Base-by-base conservation (phyloP, 2,888 invertebrate species). In the Caenorhabditis sp. region DNA sequence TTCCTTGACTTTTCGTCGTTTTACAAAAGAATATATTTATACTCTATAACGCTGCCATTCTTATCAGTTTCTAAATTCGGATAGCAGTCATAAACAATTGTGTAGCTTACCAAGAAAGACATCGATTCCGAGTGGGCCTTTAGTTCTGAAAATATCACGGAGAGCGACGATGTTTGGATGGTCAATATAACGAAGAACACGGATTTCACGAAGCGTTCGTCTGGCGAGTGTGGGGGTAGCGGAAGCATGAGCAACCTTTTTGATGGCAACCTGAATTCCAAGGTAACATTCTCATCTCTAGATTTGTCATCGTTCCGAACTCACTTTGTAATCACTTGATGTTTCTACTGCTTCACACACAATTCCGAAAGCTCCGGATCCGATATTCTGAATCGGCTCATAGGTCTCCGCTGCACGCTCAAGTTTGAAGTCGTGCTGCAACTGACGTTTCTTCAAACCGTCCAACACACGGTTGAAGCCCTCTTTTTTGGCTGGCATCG, bases 221-320 rank as follows among this genome's bases (percentile, higher is more conserved):
- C 90, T 69, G 2, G 90, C 90, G 10, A 90, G 85, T 7, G 91
- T 91, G 35, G 91, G 91, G 16, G 91, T 91, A 7, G 91, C 90
- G 0, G 90, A 90, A 1, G 91, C 91, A 66, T 91, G 91, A 1
- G 89, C 90, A 56, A 91, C 89, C 64, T 91, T 91, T 79, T 91
- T 91, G 24, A 91, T 88, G 28, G 91, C 91, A 12, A 91, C 90
- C 89, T 90, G 69, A 47, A 69, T 64, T 28, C 12, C 49, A 73
- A 14, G 7, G 19, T 49, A 44, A 51, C n/a, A 41, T 58, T 22
- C 22, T n/a, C 22, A 35, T n/a, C n/a, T n/a, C n/a, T n/a, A n/a
- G n/a, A n/a, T 24, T 54, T n/a, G 66, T 38, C 19, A 49, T 51
- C 26, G 8, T 49, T n/a, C n/a, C n/a, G 19, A 16, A 31, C 49